Conservation (phyloP, 1,140 invertebrate species). For the Saccostrea cuccullata region DNA sequence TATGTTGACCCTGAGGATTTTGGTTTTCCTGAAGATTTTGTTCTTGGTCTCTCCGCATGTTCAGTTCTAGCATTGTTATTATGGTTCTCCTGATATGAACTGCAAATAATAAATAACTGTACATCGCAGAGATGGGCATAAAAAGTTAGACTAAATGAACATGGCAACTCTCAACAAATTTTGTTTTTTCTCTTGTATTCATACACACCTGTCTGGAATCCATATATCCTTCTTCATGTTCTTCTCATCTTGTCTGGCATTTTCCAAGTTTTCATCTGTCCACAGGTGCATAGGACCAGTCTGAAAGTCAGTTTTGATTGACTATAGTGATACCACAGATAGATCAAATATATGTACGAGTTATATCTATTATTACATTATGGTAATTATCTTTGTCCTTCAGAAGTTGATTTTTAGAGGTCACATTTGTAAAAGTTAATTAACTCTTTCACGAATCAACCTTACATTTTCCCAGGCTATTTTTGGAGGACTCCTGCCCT, state of each 20-base stretch:
- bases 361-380: too few species aligned
- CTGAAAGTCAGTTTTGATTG: not conserved
- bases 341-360: too few species aligned
- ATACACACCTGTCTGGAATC: conserved; percentile 42
- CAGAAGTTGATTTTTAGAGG: too few species aligned
- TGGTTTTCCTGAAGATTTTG: conserved; percentile 2
- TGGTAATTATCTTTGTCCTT: too few species aligned
- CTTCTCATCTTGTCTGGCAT: conserved; percentile 35
- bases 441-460: not conserved
- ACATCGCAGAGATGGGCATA: too few species aligned
- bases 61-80: not conserved
- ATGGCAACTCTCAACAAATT: not conserved
- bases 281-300: conserved; percentile 44
- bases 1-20: not conserved
- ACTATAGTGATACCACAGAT: too few species aligned
- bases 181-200: not conserved
- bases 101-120: not conserved
- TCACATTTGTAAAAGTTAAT: too few species aligned
- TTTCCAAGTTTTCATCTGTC: conserved; percentile 40
- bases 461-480: conserved; percentile 48
- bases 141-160: not conserved
- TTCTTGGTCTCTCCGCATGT: not conserved
- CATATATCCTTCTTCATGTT: conserved; percentile 27
- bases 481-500: conserved; percentile 43
- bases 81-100: not conserved